Conservation (phyloP, 1,140 invertebrate genomes). For the Eumeta japonica region DNA sequence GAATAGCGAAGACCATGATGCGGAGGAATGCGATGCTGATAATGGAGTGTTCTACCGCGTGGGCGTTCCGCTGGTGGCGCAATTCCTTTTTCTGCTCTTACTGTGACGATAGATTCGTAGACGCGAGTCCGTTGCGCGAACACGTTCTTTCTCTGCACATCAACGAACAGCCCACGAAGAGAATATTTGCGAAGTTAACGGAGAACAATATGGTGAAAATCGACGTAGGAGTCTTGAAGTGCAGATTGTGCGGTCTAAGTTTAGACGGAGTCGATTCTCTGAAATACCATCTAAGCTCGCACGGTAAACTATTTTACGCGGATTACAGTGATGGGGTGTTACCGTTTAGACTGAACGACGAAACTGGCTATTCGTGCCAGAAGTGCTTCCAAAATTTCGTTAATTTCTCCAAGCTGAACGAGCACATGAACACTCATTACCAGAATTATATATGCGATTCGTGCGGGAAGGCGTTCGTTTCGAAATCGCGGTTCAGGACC, state of each 20-base stretch:
- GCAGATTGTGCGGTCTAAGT: slow-evolving; percentile 35
- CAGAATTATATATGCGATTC: slow-evolving; percentile 62
- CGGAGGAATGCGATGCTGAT: slow-evolving; percentile 36
- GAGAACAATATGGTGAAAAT: slow-evolving; percentile 54
- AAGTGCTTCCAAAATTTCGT: slow-evolving; percentile 25
- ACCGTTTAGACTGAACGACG: slow-evolving; percentile 33
- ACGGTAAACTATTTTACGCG: slow-evolving; percentile 21
- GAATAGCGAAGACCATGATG: slow-evolving; percentile 47
- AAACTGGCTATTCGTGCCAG: slow-evolving; percentile 30
- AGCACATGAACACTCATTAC: slow-evolving; percentile 50
- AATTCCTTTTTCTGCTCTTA: slow-evolving; percentile 43
- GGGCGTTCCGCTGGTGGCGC: slow-evolving; percentile 43
- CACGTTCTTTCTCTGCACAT: slow-evolving; percentile 30
- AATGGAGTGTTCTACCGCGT: slow-evolving; percentile 41
- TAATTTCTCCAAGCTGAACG: slow-evolving; percentile 36
- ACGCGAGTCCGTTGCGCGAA: slow-evolving; percentile 21
- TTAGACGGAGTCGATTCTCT: slow-evolving; percentile 25
- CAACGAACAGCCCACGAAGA: slow-evolving; percentile 24
- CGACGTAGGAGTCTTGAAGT: slow-evolving; percentile 32
- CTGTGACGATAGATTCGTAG: slow-evolving; percentile 34
- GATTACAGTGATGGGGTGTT: slow-evolving; percentile 39
- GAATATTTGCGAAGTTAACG: slow-evolving; percentile 40
- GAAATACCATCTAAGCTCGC: slow-evolving; percentile 30
- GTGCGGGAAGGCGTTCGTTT: slow-evolving; percentile 65
- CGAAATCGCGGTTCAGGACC: slow-evolving; percentile 56